Base-by-base conservation (phyloP, 2,797 vertebrate species). In the Acanthornis magna region DNA sequence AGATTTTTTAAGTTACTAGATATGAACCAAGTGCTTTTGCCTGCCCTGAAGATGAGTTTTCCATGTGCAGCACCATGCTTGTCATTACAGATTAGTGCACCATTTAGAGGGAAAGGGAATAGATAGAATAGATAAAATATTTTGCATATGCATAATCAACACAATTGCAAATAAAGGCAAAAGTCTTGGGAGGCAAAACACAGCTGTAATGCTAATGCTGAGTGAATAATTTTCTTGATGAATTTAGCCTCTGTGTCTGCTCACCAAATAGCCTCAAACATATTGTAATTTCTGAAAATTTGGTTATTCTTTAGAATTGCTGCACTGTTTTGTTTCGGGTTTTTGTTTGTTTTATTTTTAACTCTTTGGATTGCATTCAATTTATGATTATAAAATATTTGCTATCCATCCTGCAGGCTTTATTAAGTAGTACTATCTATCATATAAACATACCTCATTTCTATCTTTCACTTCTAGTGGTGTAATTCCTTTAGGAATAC, bases 71-170 rank as follows among this genome's bases (percentile, higher is more conserved):
- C 51, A 5, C 47, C 91, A 91, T 94, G 94, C 77, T 91, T 97
- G 95, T 97, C 96, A 89, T 94, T 97, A 91, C 91, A 90, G 88
- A 92, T 70, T 79, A 97, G 80, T 72, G 88, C 70, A 72, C 81
- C 78, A 15, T 96, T 96, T 79, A 86, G 88, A 87, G 40, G 82
- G 66, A 87, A 88, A 82, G 53, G 45, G 67, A 85, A 71, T 23
- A 94, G 81, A 91, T 45, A 90, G 82, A 91, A 84, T 32, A 92
- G 57, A 87, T 78, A 95, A 91, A 94, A 89, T 91, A 92, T 95
- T 97, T 96, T 96, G 95, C 96, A 95, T 95, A 94, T 96, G 88
- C 75, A 94, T 89, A 97, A 95, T 91, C 66, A 76, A 91, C 92
- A 79, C 88, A 87, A 87, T 90, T 66, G 83, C 85, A 93, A 96